Evolutionary conservation across 2,113 vertebrate genomes (phyloP), one percentile per base, ranked within the genome.

Genomic region (Pyrgilauda ruficollis): DNA sequence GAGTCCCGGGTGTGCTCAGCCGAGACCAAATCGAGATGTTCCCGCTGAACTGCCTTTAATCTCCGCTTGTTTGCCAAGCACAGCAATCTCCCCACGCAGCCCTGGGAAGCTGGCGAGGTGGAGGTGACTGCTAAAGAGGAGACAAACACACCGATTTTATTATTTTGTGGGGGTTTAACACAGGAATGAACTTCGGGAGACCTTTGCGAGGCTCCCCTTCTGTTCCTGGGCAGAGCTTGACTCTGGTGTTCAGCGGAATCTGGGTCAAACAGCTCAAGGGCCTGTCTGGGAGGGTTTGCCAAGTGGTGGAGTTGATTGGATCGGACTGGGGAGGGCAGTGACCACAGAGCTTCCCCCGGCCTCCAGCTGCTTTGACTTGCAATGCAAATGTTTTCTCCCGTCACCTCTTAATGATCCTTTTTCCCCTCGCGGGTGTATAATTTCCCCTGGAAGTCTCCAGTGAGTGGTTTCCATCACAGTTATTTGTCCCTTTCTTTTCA

Each of bases 341-440:
- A 94, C 91, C 94, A 94, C 76, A 89, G 64, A 87, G 91, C 93
- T 93, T 92, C 85, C 89, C 80, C 81, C 19, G 26, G 93, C 81
- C 89, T 95, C 94, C 94, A 96, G 96, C 96, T 97, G 96, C 64
- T 95, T 87, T 84, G 88, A 93, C 96, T 96, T 93, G 92, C 93
- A 82, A 94, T 95, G 93, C 95, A 92, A 96, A 93, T 95, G 86
- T 93, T 95, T 96, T 94, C 92, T 96, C 80, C 94, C 74, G 37
- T 95, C 96, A 93, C 90, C 90, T 94, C 86, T 70, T 94, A 96
- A 92, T 24, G 96, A 95, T 94, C 88, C 58, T 66, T 93, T 84
- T 27, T 91, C 92, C 93, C 90, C 73, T 89, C 15, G 79, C 0
- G 76, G 96, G 96, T 90, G 88, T 90, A 89, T 76, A 58, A 88